These are phyloP conservation scores for Aphyosemion australe DNA, from an alignment of 2,113 vertebrate genomes.

Conservation along the genomic window DNA sequence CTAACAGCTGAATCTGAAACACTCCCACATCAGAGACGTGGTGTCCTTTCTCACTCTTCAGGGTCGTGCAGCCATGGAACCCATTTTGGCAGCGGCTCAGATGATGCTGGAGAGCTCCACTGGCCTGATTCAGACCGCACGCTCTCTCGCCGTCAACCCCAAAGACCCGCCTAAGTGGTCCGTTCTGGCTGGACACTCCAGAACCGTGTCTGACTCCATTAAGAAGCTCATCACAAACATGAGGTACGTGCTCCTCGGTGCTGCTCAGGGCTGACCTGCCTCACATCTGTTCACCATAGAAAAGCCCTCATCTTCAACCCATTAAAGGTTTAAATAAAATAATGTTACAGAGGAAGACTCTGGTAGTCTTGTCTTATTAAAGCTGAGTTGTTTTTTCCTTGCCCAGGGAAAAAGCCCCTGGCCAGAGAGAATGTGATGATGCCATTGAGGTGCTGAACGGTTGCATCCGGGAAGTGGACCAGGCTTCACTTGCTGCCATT, in stretches of 20 bases:
- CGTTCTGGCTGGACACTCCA: constrained; percentile 91
- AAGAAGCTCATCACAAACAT: constrained; percentile 98
- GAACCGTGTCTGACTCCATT: constrained; percentile 97
- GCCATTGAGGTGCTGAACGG: constrained; percentile 92
- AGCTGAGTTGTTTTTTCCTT: neutral
- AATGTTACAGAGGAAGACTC: no score
- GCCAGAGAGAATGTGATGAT: constrained; percentile 93
- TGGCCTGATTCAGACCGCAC: constrained; percentile 92
- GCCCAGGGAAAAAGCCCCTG: constrained; percentile 94
- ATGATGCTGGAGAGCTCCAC: constrained; percentile 95
- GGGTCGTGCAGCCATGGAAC: constrained; percentile 94
- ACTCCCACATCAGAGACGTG: neutral
- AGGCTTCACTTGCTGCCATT: constrained; percentile 93
- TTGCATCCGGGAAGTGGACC: constrained; percentile 93
- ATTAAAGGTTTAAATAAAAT: no score
- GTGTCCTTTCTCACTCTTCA: constrained; percentile 41
- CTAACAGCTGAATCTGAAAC: no score
- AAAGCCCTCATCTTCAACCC: neutral
- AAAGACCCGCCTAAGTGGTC: constrained; percentile 97
- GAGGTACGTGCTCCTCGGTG: constrained; percentile 79
- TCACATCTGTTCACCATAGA: neutral
- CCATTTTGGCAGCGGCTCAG: constrained; percentile 89
- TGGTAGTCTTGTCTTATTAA: neutral
- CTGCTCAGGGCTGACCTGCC: neutral
- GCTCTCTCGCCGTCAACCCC: constrained; percentile 94